phyloP scores from a whole-genome alignment of 2,797 vertebrate species.

The Notolabrus celidotus region DNA sequence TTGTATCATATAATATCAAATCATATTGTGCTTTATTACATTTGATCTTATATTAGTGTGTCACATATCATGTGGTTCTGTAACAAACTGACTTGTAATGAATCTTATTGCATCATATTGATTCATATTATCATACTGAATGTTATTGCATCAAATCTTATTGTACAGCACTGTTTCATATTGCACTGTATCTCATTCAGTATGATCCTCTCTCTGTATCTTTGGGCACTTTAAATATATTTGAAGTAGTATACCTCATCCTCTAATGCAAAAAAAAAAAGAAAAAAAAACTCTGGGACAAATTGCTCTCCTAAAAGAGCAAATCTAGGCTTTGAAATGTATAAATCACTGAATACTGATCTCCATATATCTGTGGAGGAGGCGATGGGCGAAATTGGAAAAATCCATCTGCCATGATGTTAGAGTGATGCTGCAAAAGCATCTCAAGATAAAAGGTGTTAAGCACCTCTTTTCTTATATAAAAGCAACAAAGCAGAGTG shows the following conservation, averaged over 20 bases:
- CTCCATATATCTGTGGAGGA: conserved; percentile 41
- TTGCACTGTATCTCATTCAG: background rate
- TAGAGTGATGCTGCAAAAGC: conserved; percentile 56
- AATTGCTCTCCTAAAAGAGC: conserved; percentile 37
- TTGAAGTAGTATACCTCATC: conserved; percentile 19
- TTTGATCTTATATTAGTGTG: too few relatives aligned
- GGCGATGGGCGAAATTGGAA: conserved; percentile 46
- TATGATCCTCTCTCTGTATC: background rate
- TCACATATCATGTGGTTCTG: too few relatives aligned
- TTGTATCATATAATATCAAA: too few relatives aligned
- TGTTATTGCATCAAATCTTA: too few relatives aligned
- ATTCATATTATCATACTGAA: too few relatives aligned
- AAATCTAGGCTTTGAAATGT: conserved; percentile 40
- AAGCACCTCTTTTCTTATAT: conserved; percentile 50
- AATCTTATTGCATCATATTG: background rate
- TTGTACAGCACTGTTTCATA: too few relatives aligned
- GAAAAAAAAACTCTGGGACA: conserved; percentile 36
- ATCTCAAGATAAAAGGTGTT: conserved; percentile 67
- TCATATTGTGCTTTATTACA: too few relatives aligned
- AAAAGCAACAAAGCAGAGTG: conserved; percentile 38
- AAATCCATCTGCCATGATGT: conserved; percentile 68
- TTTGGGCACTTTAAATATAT: background rate
- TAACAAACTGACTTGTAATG: background rate
- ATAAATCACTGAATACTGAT: conserved; percentile 52
- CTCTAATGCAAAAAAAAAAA: conserved; percentile 6